Evolutionary conservation across 1,140 invertebrate genomes (phyloP), one percentile per base, ranked within the genome.

Genomic region (Trissolcus basalis): DNA sequence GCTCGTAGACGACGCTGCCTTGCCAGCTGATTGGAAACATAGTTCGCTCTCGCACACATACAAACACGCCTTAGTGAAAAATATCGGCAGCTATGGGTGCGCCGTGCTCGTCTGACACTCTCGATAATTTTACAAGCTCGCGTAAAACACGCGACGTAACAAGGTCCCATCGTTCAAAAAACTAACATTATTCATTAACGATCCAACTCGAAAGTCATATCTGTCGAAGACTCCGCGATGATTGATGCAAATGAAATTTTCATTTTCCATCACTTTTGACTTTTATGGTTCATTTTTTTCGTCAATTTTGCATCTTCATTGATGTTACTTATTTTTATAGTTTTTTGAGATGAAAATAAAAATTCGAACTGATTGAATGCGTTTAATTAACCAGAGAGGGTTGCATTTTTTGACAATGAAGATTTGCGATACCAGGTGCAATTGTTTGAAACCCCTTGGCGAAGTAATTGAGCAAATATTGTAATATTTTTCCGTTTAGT

Each of bases 61-160:
- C 19, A 27, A 1, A 6, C 19, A 27, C 19, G 19, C 56, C 49
- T 64, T 44, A 47, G 12, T 8, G 65, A 48, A 74, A 64, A 63
- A 68, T 51, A 74, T 63, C 50, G 71, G 63, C 70, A 49, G 54
- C 54, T 50, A 67, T 73, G 61, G 63, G 63, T 12, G 69, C 60
- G 69, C 53, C 54, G 47, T 16, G 33, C 32, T 27, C 19, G 19
- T 27, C 19, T 5, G 58, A 43, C 63, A 53, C 51, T 56, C 61
- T 68, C 58, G 51, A 63, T 68, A 12, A 74, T 27, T 68, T 74
- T 68, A 68, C 63, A 63, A 74, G 71, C 63, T 74, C 71, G 60
- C 69, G 64, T 72, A 65, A 65, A 59, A 59, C 33, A 9, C 47
- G 16, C 50, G 63, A 74, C 71, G 63, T 61, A 73, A 73, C 49